Evolutionary conservation across 2,888 invertebrate genomes (phyloP), one percentile per base, ranked within the genome.

Genomic region (Rhingia rostrata): DNA sequence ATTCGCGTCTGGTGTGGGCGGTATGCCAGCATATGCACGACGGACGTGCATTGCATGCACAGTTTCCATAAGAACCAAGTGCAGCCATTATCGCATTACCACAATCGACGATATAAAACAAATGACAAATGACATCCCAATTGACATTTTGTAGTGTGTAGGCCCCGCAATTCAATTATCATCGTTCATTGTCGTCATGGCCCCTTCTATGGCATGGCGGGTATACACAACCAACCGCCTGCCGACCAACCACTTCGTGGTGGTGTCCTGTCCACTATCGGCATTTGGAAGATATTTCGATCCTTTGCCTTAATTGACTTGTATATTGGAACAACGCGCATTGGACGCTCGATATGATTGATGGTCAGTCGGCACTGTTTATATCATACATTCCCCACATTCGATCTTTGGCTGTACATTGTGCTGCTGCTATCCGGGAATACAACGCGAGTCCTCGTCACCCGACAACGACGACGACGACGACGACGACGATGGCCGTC

Each of bases 291-390:
- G 80, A 84, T 84, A 84, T 84, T 84, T 83, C 79, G 83, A 84
- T 84, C 84, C 84, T 84, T 80, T 70, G 80, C 84, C 84, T 84
- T 84, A 84, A 84, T 84, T 84, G 84, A 84, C 84, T 84, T 84
- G 84, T 84, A 84, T 84, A 84, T 80, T 84, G 84, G 84, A 84
- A 84, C 84, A 84, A 84, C 84, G 84, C 84, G 84, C 84, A 84
- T 84, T 84, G 70, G 84, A 84, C 84, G 84, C 84, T 84, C 70
- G 84, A 70, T 75, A 84, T 84, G 84, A 84, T 84, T 84, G 84
- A 84, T 84, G 80, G 84, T 84, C 84, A 79, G 84, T 84, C 84
- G 84, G 84, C 84, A 84, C 84, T 80, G 84, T 84, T 84, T 84
- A 84, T 84, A 80, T 75, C 84, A 79, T 70, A 72, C 80, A 80